A percentile compares a stretch with the other conserved stretches of the same genome.
Conservation (phyloP, 2,888 invertebrate species). For the Epistrophe eligans region DNA sequence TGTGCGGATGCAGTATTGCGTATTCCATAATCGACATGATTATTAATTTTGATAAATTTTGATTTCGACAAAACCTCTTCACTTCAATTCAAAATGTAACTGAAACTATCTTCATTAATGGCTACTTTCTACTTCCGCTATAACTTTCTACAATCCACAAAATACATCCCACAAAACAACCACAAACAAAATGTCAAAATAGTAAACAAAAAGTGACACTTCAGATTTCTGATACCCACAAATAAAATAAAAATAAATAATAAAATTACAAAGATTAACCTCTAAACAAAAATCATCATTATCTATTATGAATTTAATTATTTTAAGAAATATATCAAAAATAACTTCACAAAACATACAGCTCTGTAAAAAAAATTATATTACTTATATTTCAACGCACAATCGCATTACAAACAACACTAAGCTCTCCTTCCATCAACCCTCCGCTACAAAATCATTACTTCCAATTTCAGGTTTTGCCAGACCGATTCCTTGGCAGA, state of each 20-base stretch:
- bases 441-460: not conserved
- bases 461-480: conserved; percentile 45
- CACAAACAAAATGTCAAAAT: conserved; percentile 23
- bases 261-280: not conserved
- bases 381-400: conserved; percentile 17
- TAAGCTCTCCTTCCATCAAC: not conserved
- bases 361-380: not conserved
- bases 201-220: conserved; percentile 55
- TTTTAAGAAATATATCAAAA: conserved; percentile 1
- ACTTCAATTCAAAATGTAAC: not conserved
- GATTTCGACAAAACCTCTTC: too few relatives aligned
- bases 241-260: not conserved
- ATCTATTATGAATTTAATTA: conserved; percentile 22
- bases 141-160: conserved; percentile 21
- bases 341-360: conserved; percentile 11
- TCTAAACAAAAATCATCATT: not conserved
- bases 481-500: conserved; percentile 27
- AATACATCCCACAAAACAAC: not conserved
- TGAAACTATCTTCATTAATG: not conserved
- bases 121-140: not conserved
- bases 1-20: too few relatives aligned
- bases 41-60: too few relatives aligned
- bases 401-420: conserved; percentile 35
- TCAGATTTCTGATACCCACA: not conserved
- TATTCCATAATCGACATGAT: too few relatives aligned